Percentiles rank a stretch among this genome's conserved stretches.
These are phyloP conservation scores for Oasisia sp. DNA, from an alignment of 2,888 invertebrate species.

Conservation along the genomic window DNA sequence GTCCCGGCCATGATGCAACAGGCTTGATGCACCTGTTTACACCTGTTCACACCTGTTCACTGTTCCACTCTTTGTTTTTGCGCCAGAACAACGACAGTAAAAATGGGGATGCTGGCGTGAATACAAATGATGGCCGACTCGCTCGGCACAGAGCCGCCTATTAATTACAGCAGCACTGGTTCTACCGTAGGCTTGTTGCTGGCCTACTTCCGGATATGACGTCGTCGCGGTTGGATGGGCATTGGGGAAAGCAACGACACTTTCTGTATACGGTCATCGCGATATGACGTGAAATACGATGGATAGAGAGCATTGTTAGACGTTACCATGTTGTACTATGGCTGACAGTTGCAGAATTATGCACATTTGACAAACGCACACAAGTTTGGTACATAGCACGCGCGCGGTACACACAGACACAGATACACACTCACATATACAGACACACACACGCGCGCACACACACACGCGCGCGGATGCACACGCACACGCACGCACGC, in stretches of 20 bases:
- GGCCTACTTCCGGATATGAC: not conserved
- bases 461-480: no score
- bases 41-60: slow-evolving; percentile 8
- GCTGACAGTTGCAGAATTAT: no score
- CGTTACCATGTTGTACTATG: no score
- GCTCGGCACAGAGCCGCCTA: not conserved
- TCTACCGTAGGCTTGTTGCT: not conserved
- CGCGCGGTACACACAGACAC: no score
- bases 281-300: no score
- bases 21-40: not conserved
- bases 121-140: not conserved
- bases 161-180: not conserved
- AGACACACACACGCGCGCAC: no score
- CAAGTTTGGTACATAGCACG: no score
- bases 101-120: not conserved
- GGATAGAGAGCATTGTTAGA: no score
- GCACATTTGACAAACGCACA: no score
- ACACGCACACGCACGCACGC: no score
- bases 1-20: not conserved
- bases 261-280: not conserved
- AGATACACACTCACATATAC: no score
- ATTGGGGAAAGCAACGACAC: not conserved
- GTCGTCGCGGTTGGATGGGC: not conserved
- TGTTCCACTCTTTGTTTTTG: not conserved
- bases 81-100: not conserved